Percentiles rank a stretch among this genome's conserved stretches.
phyloP scores from a whole-genome alignment of 2,888 invertebrate species.

The Scaeva pyrastri region DNA sequence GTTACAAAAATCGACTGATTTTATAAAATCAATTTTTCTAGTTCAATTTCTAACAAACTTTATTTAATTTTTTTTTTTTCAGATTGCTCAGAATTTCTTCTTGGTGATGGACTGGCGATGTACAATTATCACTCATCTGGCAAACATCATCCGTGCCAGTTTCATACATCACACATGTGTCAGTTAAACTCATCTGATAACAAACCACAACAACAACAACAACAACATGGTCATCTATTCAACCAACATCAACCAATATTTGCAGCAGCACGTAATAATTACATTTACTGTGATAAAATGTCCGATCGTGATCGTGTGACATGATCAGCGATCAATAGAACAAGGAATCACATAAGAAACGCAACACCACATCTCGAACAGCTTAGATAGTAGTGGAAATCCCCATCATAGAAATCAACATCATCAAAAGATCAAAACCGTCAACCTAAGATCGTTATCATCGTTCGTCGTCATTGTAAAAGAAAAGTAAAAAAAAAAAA shows the following conservation, averaged over 20 bases:
- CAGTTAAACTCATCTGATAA: conserved; percentile 44
- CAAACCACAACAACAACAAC: background rate
- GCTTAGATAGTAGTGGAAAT: conserved; percentile 61
- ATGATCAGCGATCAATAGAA: conserved; percentile 67
- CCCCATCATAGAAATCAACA: conserved; percentile 19
- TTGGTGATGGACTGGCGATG: conserved; percentile 43
- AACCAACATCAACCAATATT: conserved; percentile 24
- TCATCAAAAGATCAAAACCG: conserved; percentile 10
- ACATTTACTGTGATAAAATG: conserved; percentile 70
- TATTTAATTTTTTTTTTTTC: background rate
- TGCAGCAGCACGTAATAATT: conserved; percentile 21
- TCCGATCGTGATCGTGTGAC: conserved; percentile 75
- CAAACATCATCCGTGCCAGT: conserved; percentile 10
- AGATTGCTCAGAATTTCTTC: background rate
- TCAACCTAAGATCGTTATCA: conserved; percentile 17
- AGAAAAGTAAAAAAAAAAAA: conserved; percentile 7
- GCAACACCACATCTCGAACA: conserved; percentile 42
- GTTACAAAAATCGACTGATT: too few species aligned
- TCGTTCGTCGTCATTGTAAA: conserved; percentile 6
- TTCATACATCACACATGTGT: conserved; percentile 32
- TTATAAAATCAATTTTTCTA: too few species aligned
- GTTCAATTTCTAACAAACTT: background rate
- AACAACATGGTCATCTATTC: conserved; percentile 49
- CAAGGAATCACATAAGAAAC: conserved; percentile 46
- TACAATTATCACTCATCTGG: background rate